phyloP scores from a whole-genome alignment of 2,888 invertebrate genomes.

The Cistogaster globosa region DNA sequence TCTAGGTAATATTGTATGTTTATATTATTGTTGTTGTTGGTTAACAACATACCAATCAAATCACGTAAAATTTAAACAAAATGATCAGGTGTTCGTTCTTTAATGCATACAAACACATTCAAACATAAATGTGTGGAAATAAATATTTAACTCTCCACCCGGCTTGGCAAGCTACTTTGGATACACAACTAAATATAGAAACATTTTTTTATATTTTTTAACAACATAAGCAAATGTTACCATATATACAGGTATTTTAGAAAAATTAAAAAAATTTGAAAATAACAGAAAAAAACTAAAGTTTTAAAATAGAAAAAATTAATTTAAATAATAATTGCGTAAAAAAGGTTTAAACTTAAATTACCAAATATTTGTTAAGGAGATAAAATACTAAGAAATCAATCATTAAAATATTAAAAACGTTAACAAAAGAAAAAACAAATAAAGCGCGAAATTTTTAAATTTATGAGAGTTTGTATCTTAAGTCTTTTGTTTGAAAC shows the following conservation, averaged over 20 bases:
- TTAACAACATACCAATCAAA: constrained; percentile 52
- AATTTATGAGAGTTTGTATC: constrained; percentile 26
- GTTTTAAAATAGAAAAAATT: constrained; percentile 27
- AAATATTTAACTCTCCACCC: neutral
- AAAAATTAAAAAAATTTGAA: constrained; percentile 21
- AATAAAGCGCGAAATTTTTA: neutral
- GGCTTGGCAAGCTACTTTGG: constrained; percentile 29
- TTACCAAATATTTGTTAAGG: constrained; percentile 47
- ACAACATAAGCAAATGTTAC: constrained; percentile 26
- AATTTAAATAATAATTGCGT: constrained; percentile 44
- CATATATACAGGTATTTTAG: constrained; percentile 38
- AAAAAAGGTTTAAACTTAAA: constrained; percentile 42
- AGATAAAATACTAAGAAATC: constrained; percentile 3
- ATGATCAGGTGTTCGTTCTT: constrained; percentile 64
- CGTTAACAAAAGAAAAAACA: neutral
- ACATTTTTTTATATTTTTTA: constrained; percentile 29
- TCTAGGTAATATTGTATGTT: constrained; percentile 37
- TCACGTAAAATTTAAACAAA: constrained; percentile 62
- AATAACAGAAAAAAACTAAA: constrained; percentile 1
- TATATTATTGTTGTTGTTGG: constrained; percentile 17
- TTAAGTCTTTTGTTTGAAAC: constrained; percentile 43
- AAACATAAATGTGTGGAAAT: neutral
- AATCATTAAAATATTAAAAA: constrained; percentile 13
- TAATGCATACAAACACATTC: constrained; percentile 10
- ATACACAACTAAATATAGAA: constrained; percentile 13